These are phyloP conservation scores for Helostoma temminkii DNA, from an alignment of 2,797 vertebrate species.

Conservation along the genomic window DNA sequence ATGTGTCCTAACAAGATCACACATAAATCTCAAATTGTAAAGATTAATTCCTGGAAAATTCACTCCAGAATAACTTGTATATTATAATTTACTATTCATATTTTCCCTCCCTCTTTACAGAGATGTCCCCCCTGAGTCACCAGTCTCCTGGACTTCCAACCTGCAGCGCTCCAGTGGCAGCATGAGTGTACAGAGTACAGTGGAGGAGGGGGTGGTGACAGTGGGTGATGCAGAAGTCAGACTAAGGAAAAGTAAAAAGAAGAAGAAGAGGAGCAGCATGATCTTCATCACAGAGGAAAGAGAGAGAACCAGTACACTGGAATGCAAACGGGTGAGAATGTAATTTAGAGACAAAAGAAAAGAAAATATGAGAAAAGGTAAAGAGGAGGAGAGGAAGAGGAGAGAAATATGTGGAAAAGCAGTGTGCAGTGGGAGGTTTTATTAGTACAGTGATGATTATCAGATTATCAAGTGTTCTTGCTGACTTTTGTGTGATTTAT, in stretches of 20 bases:
- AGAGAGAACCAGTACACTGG: constrained; percentile 76
- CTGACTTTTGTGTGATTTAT: constrained; percentile 57
- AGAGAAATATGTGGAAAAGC: not conserved
- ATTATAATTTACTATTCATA: not conserved
- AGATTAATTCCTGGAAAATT: not conserved
- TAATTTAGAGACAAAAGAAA: no score
- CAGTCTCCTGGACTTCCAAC: constrained; percentile 57
- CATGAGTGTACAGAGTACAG: constrained; percentile 66
- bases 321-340: constrained; percentile 81
- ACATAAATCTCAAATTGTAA: not conserved
- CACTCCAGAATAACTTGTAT: not conserved
- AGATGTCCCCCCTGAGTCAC: constrained; percentile 69
- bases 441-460: not conserved
- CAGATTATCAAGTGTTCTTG: not conserved
- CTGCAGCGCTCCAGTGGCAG: constrained; percentile 80
- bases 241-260: constrained; percentile 92
- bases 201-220: constrained; percentile 67
- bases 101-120: constrained; percentile 35
- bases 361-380: not conserved
- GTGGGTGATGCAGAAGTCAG: constrained; percentile 89
- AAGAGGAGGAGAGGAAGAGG: not conserved
- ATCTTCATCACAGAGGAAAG: constrained; percentile 89
- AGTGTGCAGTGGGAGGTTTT: not conserved
- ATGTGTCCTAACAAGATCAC: no score
- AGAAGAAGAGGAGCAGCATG: constrained; percentile 95